Evolutionary conservation across 2,888 invertebrate genomes (phyloP), one percentile per base, ranked within the genome.

Genomic region (Pimpla rufipes): DNA sequence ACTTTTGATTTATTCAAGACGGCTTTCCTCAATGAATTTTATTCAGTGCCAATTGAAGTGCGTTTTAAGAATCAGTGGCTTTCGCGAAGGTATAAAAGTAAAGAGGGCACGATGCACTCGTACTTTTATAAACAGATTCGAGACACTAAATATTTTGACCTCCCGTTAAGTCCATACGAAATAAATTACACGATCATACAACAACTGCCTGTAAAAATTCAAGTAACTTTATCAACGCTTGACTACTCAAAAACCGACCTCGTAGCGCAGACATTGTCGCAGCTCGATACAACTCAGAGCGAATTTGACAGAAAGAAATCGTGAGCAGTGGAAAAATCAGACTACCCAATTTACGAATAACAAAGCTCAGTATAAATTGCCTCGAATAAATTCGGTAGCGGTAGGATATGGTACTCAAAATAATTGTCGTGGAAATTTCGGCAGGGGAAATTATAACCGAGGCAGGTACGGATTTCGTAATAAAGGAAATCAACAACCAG

Each of bases 41-140:
- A 82, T 13, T 82, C 82, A 0, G 74, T 82, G 5, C 79, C 79
- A 21, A 50, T 85, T 0, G 55, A 74, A 77, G 70, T 83, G 6
- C 59, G 66, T 6, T 57, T 73, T 2, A 80, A 80, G 62, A 68
- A 71, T 11, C 47, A 57, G 21, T 81, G 84, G 78, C 40, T 18
- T 16, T 11, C 70, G 10, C 66, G 68, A 10, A 16, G 74, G 0
- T 80, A 78, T 23, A 62, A 64, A 13, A 42, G 13, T 8, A 76
- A 73, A 13, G 80, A 81, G 10, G 80, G 80, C 21, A 57, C 62
- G 6, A 47, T 82, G 42, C 82, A 79, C 18, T n/a, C 78, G 1
- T 82, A 67, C 35, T 82, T 78, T 37, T 78, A 67, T 5, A 18
- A 71, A 42, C 82, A 83, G 40, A 5, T 79, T 2, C 74, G 35